These are phyloP conservation scores for Eupristina koningsbergeri DNA, from an alignment of 1,140 invertebrate species.

Conservation along the genomic window DNA sequence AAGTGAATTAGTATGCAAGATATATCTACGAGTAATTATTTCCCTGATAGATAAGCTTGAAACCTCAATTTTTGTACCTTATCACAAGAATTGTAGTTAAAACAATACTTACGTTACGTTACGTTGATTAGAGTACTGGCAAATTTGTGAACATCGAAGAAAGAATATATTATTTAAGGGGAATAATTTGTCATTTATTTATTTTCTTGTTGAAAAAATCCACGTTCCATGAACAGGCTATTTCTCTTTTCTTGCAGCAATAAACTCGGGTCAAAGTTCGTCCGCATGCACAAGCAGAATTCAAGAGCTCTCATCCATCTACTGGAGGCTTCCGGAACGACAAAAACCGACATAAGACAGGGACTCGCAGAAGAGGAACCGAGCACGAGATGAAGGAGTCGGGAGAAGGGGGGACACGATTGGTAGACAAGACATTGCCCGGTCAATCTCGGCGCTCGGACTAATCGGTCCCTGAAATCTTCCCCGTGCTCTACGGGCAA, in stretches of 20 bases:
- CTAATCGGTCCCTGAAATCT: slow-evolving; percentile 51
- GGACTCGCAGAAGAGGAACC: background rate
- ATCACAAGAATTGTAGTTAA: too few relatives aligned
- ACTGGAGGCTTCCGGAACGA: slow-evolving; percentile 40
- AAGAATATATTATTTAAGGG: background rate
- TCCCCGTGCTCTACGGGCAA: slow-evolving; percentile 27
- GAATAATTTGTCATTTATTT: background rate
- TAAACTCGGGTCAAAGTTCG: slow-evolving; percentile 45
- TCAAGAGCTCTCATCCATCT: slow-evolving; percentile 30
- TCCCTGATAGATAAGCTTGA: too few relatives aligned
- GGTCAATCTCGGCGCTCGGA: background rate
- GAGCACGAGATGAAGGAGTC: background rate
- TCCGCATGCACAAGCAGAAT: background rate
- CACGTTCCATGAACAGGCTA: background rate
- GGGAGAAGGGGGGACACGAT: background rate
- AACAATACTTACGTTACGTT: too few relatives aligned
- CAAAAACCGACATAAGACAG: slow-evolving; percentile 29
- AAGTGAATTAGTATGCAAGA: background rate
- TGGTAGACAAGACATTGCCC: slow-evolving; percentile 5
- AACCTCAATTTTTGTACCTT: too few relatives aligned
- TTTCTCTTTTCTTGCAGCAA: slow-evolving; percentile 28
- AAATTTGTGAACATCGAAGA: background rate
- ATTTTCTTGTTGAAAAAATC: background rate
- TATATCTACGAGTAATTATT: background rate
- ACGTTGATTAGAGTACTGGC: too few relatives aligned